These are phyloP conservation scores for Drosophila affinis DNA, from an alignment of 2,888 invertebrate species.

Conservation along the genomic window DNA sequence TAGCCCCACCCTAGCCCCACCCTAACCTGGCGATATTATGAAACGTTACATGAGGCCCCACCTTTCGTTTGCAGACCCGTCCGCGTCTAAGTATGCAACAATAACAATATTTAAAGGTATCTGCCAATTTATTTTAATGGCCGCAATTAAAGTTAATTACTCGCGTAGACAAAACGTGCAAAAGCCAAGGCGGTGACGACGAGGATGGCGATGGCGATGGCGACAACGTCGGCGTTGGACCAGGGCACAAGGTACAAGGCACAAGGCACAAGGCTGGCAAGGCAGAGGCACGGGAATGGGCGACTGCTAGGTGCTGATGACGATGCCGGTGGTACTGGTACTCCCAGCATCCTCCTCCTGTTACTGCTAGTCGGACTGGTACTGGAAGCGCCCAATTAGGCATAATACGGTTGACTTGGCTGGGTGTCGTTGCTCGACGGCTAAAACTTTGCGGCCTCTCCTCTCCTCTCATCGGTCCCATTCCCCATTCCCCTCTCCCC, in stretches of 20 bases:
- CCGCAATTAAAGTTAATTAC: slow-evolving; percentile 83
- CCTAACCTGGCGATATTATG: slow-evolving; percentile 22
- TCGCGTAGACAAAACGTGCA: slow-evolving; percentile 82
- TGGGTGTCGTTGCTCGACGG: slow-evolving; percentile 54
- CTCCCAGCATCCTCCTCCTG: slow-evolving; percentile 30
- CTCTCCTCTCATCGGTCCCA: slow-evolving; percentile 11
- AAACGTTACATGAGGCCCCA: slow-evolving; percentile 24
- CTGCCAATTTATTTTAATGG: slow-evolving; percentile 83
- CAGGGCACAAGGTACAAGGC: no score
- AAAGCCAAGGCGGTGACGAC: slow-evolving; percentile 41
- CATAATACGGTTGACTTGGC: slow-evolving; percentile 77
- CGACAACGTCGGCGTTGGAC: slow-evolving; percentile 13
- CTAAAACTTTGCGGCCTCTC: slow-evolving; percentile 56
- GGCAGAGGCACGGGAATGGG: no score
- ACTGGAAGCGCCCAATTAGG: slow-evolving; percentile 77
- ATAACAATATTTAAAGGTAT: slow-evolving; percentile 82
- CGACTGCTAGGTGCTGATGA: slow-evolving; percentile 28
- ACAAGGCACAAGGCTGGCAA: no score
- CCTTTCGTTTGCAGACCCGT: slow-evolving; percentile 37
- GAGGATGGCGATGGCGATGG: slow-evolving; percentile 22
- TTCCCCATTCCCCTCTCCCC: not conserved
- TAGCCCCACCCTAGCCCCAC: slow-evolving; percentile 12
- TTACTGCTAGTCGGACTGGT: slow-evolving; percentile 17
- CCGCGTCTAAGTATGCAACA: slow-evolving; percentile 73
- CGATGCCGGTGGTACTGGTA: slow-evolving; percentile 9